A percentile compares a stretch with the other conserved stretches of the same genome.
Conservation (phyloP, 2,888 invertebrate species). For the Tipula lateralis region DNA sequence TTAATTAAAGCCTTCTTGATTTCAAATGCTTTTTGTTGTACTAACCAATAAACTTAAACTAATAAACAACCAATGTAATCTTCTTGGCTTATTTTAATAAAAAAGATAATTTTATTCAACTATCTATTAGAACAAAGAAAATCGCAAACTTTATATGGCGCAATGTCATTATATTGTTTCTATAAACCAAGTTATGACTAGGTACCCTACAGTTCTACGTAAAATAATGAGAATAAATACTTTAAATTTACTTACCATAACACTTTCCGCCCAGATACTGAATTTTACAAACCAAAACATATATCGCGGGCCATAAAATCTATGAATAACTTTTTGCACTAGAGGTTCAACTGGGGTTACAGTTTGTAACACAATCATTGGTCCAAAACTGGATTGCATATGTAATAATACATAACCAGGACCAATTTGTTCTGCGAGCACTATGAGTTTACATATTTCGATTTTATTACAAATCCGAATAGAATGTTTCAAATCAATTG, state of each 20-base stretch:
- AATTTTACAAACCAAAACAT: conserved; percentile 62
- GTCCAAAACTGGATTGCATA: conserved; percentile 57
- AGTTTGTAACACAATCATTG: conserved; percentile 64
- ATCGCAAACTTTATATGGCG: too few species aligned
- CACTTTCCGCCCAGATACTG: conserved; percentile 62
- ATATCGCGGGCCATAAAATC: conserved; percentile 62
- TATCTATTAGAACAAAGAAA: too few species aligned
- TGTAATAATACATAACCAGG: conserved; percentile 72
- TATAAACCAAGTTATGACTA: too few species aligned
- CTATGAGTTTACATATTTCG: conserved; percentile 55
- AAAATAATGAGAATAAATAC: too few species aligned
- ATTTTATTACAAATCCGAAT: conserved; percentile 57
- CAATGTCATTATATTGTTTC: too few species aligned
- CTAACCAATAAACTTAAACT: too few species aligned
- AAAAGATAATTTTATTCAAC: too few species aligned
- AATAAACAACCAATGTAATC: too few species aligned
- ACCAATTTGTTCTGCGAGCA: conserved; percentile 66
- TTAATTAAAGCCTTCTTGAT: too few species aligned
- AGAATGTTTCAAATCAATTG: conserved; percentile 59
- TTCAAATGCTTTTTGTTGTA: too few species aligned
- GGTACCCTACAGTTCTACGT: too few species aligned
- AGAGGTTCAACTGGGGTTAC: conserved; percentile 75
- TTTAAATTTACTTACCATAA: conserved; percentile 55
- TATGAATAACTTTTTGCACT: conserved; percentile 69
- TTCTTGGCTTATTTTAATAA: too few species aligned